These are phyloP conservation scores for Addax nasomaculatus DNA, from an alignment of 2,113 vertebrate species.

Conservation along the genomic window DNA sequence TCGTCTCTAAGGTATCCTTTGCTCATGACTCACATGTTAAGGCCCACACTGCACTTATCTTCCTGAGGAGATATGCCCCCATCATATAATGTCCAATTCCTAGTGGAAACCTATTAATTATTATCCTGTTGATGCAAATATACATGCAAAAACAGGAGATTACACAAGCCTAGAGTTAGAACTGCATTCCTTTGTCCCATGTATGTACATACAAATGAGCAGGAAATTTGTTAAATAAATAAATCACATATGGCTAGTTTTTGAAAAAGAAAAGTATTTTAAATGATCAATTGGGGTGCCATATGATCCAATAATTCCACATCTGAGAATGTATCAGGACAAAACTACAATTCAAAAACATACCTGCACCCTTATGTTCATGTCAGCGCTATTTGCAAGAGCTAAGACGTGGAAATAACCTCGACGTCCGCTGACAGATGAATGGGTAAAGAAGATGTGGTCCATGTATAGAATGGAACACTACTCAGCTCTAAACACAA, in stretches of 20 bases:
- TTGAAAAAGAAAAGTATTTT: not conserved
- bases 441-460: not conserved
- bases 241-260: not conserved
- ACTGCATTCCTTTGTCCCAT: not conserved
- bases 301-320: not conserved
- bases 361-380: not conserved
- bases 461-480: not conserved
- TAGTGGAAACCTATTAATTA: not conserved
- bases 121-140: not conserved
- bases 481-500: not conserved
- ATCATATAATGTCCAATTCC: rapidly evolving
- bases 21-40: not conserved
- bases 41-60: not conserved
- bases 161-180: not conserved
- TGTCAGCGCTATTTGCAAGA: not conserved
- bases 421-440: not conserved
- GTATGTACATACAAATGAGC: not conserved
- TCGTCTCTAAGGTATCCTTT: not conserved
- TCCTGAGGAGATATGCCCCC: not conserved
- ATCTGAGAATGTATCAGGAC: not conserved
- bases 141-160: too few species aligned
- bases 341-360: not conserved
- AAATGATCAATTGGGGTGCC: not conserved
- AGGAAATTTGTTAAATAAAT: not conserved
- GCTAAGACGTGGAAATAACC: not conserved